Evolutionary conservation across 2,113 vertebrate species (phyloP).

Genomic region (Microtus montanus): DNA sequence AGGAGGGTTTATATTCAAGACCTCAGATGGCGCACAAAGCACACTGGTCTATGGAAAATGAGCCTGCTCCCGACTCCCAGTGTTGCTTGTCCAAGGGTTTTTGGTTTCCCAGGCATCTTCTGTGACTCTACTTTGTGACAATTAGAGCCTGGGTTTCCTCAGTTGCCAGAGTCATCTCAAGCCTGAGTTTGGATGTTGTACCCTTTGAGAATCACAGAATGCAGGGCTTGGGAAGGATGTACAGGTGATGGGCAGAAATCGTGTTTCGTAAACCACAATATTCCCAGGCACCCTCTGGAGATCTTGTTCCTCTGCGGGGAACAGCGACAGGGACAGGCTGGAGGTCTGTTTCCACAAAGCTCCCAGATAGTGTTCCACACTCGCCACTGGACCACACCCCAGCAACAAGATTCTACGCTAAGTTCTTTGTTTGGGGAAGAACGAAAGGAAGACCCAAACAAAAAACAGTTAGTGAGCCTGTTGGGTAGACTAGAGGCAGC

Average conservation of each 20-base stretch:
- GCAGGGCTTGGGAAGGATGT: constrained; percentile 25
- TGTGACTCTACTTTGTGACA: constrained; percentile 62
- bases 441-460: background rate
- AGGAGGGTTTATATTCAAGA: constrained; percentile 77
- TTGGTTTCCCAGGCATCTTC: constrained; percentile 69
- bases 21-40: constrained; percentile 67
- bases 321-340: background rate
- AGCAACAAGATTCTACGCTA: background rate
- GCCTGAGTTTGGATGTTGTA: constrained; percentile 35
- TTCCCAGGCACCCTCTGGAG: background rate
- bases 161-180: constrained; percentile 45
- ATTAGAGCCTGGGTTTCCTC: constrained; percentile 60
- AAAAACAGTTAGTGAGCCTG: background rate
- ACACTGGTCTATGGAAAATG: constrained; percentile 67
- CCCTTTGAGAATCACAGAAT: constrained; percentile 46
- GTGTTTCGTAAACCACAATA: background rate
- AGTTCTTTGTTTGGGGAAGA: constrained; percentile 1
- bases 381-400: background rate
- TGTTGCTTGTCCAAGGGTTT: constrained; percentile 56
- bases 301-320: background rate
- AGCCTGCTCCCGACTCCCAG: background rate
- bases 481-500: background rate
- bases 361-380: background rate
- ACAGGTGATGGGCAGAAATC: background rate
- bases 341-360: background rate